phyloP scores from a whole-genome alignment of 2,888 invertebrate species.

The Anticlea derivata region DNA sequence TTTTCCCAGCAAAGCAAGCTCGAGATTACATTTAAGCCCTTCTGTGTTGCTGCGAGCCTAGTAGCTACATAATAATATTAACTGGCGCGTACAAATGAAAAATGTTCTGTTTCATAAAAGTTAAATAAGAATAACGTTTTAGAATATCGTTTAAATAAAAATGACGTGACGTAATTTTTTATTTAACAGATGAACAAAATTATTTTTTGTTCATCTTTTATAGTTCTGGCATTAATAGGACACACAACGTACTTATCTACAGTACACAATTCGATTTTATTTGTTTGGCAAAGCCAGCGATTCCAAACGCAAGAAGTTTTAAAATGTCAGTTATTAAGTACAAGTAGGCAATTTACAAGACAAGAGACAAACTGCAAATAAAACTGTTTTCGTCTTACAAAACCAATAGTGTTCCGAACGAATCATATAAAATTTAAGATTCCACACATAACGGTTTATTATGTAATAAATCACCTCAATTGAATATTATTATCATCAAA shows the following conservation, averaged over 20 bases:
- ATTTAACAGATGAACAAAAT: too few species aligned
- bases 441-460: conserved; percentile 3
- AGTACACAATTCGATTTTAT: conserved; percentile 1
- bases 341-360: conserved; percentile 27
- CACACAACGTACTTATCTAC: not conserved
- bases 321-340: conserved; percentile 4
- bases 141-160: too few species aligned
- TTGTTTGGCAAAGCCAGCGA: conserved; percentile 3
- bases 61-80: not conserved
- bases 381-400: conserved; percentile 15
- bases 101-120: not conserved
- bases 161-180: too few species aligned
- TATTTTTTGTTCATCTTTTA: not conserved
- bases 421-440: conserved; percentile 11
- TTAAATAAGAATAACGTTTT: not conserved
- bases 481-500: too few species aligned
- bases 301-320: conserved; percentile 3
- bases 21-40: conserved; percentile 15
- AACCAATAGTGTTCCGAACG: conserved; percentile 12
- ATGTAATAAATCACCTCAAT: conserved; percentile 7
- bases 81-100: conserved; percentile 5
- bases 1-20: conserved; percentile 17
- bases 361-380: conserved; percentile 24
- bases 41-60: conserved; percentile 4
- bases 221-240: not conserved